Evolutionary conservation across 2,888 invertebrate genomes (phyloP), one percentile per base, ranked within the genome.

Genomic region (Chaetogeoica ovagalla): DNA sequence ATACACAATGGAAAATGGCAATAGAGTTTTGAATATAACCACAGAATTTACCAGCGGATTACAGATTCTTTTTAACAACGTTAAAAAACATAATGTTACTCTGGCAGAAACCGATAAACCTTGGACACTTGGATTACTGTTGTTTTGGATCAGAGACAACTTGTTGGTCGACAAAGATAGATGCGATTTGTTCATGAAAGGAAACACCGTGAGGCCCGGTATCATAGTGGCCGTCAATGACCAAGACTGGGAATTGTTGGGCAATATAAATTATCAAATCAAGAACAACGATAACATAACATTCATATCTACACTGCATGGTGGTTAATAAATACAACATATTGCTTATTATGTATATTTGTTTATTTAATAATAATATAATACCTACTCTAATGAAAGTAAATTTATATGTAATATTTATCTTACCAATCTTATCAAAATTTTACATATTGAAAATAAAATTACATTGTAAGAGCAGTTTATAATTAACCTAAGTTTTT

Each of bases 161-260:
- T 87, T 97, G 84, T 86, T 98, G 81, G 91, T 89, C 82, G 96
- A 96, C 84, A 89, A 95, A 82, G 96, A 96, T 84, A 89, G 95
- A 82, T 92, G 93, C 0, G 97, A 97, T 85, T 86, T 91, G 30
- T 90, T 90, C 84, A 83, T 90, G 2, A 88, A 90, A 87, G 88
- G 87, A 19, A 88, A 89, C 0, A 89, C 90, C 0, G 90, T 91
- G 82, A 87, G 97, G 70, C 97, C 97, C 0, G 98, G 98, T 4
- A 98, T 98, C 82, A 87, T 98, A 70, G 97, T 98, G 0, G 87
- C 98, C 3, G 90, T 98, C 13, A 98, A 98, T 85, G 97, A 98
- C 84, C 90, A 93, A 0, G 98, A 98, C 85, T 98, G 98, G 98
- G 97, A 98, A 86, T 87, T 98, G 21, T 86, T 91, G 86, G 93